Evolutionary conservation across 2,113 vertebrate species (phyloP).

Genomic region (Cheirogaleus medius): DNA sequence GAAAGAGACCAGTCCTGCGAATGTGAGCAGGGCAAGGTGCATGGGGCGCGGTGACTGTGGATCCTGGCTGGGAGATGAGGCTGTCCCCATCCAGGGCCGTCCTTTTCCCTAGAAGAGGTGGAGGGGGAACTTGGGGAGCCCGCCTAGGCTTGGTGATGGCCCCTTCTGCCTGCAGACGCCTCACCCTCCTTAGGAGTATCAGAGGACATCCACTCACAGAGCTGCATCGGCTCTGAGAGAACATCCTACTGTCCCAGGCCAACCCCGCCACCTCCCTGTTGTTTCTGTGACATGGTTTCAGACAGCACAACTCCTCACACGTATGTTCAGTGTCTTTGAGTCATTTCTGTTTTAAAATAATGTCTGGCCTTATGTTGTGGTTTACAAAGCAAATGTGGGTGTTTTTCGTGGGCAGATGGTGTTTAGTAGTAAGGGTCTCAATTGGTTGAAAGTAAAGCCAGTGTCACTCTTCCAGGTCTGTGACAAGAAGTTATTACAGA

Average conservation of each 20-base stretch:
- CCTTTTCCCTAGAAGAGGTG: not conserved
- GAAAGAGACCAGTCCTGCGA: no score
- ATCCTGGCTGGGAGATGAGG: not conserved
- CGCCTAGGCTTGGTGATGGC: not conserved
- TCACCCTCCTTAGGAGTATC: no score
- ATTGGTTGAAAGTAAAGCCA: not conserved
- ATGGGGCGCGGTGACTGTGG: not conserved
- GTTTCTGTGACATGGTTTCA: rapidly evolving
- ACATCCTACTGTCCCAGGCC: not conserved
- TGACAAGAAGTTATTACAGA: constrained; percentile 98
- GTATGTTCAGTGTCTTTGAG: not conserved
- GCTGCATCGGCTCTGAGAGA: not conserved
- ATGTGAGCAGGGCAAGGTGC: no score
- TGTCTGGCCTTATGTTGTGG: not conserved
- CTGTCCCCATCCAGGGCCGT: not conserved
- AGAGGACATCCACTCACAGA: not conserved
- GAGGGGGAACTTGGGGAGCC: no score
- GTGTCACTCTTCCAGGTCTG: constrained; percentile 89
- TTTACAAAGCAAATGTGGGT: not conserved
- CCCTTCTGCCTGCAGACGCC: not conserved
- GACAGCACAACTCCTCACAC: not conserved
- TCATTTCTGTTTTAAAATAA: not conserved
- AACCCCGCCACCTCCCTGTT: rapidly evolving
- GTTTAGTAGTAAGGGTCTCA: not conserved
- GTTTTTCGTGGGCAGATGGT: not conserved